phyloP scores from a whole-genome alignment of 2,113 vertebrate species.

The Rattus norvegicus region GRCr8 NC_086037.1:62145501-62146000 shows the following conservation, averaged over 20 bases:
- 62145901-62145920: neutral
- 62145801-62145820: neutral
- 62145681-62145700: neutral
- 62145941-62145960: neutral
- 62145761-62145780: neutral
- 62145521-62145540: neutral
- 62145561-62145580: neutral
- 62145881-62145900: neutral
- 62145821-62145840: neutral
- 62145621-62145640: neutral
- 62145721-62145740: neutral
- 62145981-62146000: neutral
- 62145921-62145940: neutral
- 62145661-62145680: neutral
- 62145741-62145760: neutral
- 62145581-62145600: neutral
- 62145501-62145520: neutral
- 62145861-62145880: neutral
- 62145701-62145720: neutral
- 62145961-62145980: neutral
- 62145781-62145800: neutral
- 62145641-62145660: neutral
- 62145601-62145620: neutral
- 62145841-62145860: neutral
- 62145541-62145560: neutral